Conservation (phyloP, 2,797 vertebrate species). For the Jordanella pulchra region DNA sequence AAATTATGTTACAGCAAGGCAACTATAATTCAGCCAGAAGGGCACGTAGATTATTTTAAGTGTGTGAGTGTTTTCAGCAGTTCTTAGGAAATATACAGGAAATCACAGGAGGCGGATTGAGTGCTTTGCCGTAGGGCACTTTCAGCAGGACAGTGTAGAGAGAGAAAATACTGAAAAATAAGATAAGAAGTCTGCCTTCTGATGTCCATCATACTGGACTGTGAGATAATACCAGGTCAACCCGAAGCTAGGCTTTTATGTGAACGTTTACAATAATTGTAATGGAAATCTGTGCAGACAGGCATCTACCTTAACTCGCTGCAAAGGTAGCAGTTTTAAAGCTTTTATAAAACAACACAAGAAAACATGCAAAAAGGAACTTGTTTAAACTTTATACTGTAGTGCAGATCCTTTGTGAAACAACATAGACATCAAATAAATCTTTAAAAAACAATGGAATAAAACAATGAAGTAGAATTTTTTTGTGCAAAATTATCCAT, state of each 20-base stretch:
- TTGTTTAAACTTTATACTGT: not conserved
- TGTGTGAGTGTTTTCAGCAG: slow-evolving; percentile 23
- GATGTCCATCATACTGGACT: slow-evolving; percentile 28
- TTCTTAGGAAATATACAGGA: slow-evolving; percentile 32
- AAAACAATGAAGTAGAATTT: not conserved
- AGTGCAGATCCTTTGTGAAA: not conserved
- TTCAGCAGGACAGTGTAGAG: slow-evolving; percentile 3
- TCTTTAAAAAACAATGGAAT: not conserved
- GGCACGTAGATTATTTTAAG: slow-evolving; percentile 10
- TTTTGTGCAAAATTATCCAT: not conserved
- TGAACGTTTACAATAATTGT: not conserved
- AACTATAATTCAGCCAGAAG: slow-evolving; percentile 15
- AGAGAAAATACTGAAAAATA: slow-evolving; percentile 9
- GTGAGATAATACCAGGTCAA: slow-evolving; percentile 19
- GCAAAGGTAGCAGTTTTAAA: not conserved
- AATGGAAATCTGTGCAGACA: slow-evolving; percentile 14
- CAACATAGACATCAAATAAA: not conserved
- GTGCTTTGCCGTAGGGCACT: slow-evolving; percentile 20
- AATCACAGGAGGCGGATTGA: slow-evolving; percentile 29
- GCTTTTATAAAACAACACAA: not conserved
- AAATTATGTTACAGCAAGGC: slow-evolving; percentile 22
- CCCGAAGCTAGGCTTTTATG: slow-evolving; percentile 17
- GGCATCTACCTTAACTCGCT: not conserved
- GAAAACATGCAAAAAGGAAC: not conserved
- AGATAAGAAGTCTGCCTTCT: slow-evolving; percentile 16